Conservation (phyloP, 2,888 invertebrate genomes). For the Sipunculus nudus region DNA sequence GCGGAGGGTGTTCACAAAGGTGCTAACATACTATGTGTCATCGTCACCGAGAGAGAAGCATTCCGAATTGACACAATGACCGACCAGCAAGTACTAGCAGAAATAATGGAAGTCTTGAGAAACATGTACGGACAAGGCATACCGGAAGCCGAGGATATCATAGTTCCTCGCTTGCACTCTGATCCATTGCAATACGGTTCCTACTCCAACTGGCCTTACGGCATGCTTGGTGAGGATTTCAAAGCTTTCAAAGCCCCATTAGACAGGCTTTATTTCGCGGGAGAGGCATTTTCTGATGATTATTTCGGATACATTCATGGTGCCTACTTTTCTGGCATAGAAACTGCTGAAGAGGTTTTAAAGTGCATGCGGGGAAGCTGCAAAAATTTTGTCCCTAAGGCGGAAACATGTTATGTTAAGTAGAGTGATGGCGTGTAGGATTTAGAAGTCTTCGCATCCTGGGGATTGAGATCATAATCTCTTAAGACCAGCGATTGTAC, state of each 20-base stretch:
- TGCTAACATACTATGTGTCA: conserved; percentile 29
- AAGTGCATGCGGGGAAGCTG: no score
- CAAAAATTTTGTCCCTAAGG: no score
- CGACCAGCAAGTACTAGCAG: conserved; percentile 18
- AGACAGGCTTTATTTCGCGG: conserved; percentile 34
- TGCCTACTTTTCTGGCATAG: conserved; percentile 10
- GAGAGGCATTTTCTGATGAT: conserved; percentile 21
- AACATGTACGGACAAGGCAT: conserved; percentile 19
- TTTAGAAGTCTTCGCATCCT: no score
- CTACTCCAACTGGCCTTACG: not conserved
- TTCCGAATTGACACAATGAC: conserved; percentile 17
- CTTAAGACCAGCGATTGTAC: no score
- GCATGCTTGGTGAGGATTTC: conserved; percentile 1
- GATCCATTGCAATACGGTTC: not conserved
- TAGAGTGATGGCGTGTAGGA: no score
- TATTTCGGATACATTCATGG: conserved; percentile 31
- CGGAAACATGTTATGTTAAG: no score
- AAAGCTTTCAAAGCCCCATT: conserved; percentile 20
- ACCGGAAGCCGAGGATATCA: not conserved
- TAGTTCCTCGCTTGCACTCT: not conserved
- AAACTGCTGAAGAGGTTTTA: not conserved
- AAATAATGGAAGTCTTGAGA: conserved; percentile 19
- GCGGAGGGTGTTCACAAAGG: no score
- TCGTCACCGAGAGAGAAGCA: conserved; percentile 23
- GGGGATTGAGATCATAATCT: no score